Evolutionary conservation across 2,888 invertebrate species (phyloP).

Genomic region (Lasiommata megera): DNA sequence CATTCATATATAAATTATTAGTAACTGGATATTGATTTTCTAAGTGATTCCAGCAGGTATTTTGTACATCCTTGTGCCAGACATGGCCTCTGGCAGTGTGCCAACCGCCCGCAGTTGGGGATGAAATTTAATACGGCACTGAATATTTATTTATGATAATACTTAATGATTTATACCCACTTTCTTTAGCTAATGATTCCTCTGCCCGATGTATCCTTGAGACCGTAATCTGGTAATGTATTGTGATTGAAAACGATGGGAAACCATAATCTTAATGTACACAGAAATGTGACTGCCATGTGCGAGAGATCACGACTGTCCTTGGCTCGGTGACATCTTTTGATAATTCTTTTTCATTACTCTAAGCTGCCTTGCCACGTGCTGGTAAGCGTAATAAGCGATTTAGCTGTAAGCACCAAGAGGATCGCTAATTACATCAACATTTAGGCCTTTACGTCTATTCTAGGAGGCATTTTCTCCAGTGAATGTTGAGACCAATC

Average conservation of each 20-base stretch:
- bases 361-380: no score
- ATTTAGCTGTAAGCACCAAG: no score
- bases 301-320: neutral
- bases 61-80: constrained; percentile 30
- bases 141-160: constrained; percentile 79
- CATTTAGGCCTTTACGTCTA: no score
- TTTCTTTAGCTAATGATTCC: constrained; percentile 66
- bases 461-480: no score
- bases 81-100: constrained; percentile 56
- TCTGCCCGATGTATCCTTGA: constrained; percentile 29
- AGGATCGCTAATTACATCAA: no score
- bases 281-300: neutral
- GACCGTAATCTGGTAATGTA: constrained; percentile 22
- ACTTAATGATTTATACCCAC: constrained; percentile 72
- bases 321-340: neutral
- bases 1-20: no score
- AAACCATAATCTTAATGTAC: constrained; percentile 4
- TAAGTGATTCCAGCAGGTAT: neutral
- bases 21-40: no score
- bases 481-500: no score
- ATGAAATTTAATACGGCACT: constrained; percentile 75
- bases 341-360: no score
- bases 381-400: no score
- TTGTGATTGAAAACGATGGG: constrained; percentile 15
- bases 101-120: constrained; percentile 55